A percentile compares a stretch with the other conserved stretches of the same genome.
These are phyloP conservation scores for Megaceryle maxima DNA, from an alignment of 2,113 vertebrate genomes.

Conservation along the genomic window DNA sequence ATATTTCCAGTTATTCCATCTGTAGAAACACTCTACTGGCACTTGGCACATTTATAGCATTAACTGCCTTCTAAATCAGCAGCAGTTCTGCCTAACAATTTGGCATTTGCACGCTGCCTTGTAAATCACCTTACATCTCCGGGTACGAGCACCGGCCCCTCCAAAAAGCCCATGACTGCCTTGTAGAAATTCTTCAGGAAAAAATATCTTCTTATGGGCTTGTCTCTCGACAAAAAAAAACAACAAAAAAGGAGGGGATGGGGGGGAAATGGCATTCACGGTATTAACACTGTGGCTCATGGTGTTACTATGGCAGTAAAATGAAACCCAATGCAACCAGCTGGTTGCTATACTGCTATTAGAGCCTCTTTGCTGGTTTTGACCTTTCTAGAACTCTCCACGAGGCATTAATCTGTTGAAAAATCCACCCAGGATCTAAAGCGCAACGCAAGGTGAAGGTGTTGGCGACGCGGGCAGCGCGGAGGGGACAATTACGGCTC, in stretches of 20 bases:
- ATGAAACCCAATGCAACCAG: not conserved
- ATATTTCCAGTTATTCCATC: conserved; percentile 76
- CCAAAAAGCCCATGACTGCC: conserved; percentile 40
- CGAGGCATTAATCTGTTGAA: not conserved
- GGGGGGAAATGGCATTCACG: not conserved
- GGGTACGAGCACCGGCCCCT: not conserved
- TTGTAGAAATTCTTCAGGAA: conserved; percentile 7
- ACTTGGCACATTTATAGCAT: conserved; percentile 71
- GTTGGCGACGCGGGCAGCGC: not conserved
- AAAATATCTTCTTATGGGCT: not conserved
- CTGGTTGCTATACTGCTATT: conserved; percentile 25
- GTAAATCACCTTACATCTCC: conserved; percentile 63
- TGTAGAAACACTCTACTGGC: conserved; percentile 73
- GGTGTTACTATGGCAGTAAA: conserved; percentile 51
- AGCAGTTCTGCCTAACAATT: conserved; percentile 71
- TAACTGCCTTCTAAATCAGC: conserved; percentile 74
- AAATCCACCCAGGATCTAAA: not conserved
- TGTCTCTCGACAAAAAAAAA: not conserved
- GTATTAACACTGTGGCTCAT: not conserved
- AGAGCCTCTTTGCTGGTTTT: not conserved
- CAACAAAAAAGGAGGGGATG: not conserved
- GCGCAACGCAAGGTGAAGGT: not conserved
- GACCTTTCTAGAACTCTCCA: conserved; percentile 27
- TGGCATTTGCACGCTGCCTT: conserved; percentile 69
- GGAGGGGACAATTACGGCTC: not conserved